A percentile compares a stretch with the other conserved stretches of the same genome.
Evolutionary conservation across 2,797 vertebrate species (phyloP).

Genomic region (Linurgus olivaceus): DNA sequence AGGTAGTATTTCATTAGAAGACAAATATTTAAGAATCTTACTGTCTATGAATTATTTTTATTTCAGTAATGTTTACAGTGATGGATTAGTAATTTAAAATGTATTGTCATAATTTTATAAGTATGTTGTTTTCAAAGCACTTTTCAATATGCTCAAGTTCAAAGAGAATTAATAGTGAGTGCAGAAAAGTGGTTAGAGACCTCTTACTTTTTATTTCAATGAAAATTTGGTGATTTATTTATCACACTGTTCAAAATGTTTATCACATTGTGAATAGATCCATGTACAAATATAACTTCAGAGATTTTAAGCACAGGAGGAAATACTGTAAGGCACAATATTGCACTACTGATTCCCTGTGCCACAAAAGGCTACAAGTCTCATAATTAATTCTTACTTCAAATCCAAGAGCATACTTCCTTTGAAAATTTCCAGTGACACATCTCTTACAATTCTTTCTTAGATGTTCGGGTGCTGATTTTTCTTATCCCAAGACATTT

Average conservation of each 20-base stretch:
- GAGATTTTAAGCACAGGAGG: background rate
- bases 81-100: background rate
- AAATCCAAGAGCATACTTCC: background rate
- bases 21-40: background rate
- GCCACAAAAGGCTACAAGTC: background rate
- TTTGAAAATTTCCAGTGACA: conserved; percentile 1
- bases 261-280: background rate
- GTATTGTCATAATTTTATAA: background rate
- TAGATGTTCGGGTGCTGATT: background rate
- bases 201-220: background rate
- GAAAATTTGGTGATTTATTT: background rate
- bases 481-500: background rate
- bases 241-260: background rate
- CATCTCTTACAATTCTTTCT: background rate
- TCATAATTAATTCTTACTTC: background rate
- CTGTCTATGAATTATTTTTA: background rate
- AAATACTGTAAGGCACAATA: background rate
- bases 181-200: background rate
- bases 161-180: background rate
- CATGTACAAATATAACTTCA: background rate
- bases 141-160: background rate
- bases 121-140: background rate
- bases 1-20: background rate
- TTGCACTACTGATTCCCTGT: background rate
- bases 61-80: background rate